Evolutionary conservation across 2,113 vertebrate species (phyloP).

Genomic region (Stomatorhinus ivindoensis): DNA sequence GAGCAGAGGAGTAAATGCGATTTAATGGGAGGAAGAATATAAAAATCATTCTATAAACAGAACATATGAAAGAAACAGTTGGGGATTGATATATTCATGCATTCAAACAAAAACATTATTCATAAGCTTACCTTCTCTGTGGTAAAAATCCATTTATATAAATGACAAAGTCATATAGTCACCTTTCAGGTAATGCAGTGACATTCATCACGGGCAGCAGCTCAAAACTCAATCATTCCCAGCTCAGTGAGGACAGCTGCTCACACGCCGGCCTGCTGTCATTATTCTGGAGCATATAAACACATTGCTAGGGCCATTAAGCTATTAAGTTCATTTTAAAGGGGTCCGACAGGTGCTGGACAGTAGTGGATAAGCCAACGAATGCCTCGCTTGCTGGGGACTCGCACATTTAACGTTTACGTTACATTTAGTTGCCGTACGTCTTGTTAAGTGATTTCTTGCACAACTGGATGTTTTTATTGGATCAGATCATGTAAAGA

Average conservation of each 20-base stretch:
- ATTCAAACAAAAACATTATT: not conserved
- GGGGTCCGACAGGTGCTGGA: not conserved
- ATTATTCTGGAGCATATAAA: not conserved
- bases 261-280: not conserved
- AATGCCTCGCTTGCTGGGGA: not conserved
- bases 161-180: not conserved
- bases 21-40: not conserved
- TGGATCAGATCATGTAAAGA: not conserved
- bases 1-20: not conserved
- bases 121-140: not conserved
- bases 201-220: not conserved
- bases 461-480: not conserved
- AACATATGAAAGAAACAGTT: not conserved
- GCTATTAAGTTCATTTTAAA: not conserved
- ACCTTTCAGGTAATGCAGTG: not conserved
- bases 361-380: not conserved
- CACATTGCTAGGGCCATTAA: not conserved
- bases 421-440: not conserved
- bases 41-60: not conserved
- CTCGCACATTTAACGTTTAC: not conserved
- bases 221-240: not conserved
- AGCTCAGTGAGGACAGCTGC: not conserved
- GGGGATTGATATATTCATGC: not conserved
- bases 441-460: not conserved
- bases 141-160: not conserved